Evolutionary conservation across 2,797 vertebrate genomes (phyloP).

Genomic region (Tympanoctomys barrerae): DNA sequence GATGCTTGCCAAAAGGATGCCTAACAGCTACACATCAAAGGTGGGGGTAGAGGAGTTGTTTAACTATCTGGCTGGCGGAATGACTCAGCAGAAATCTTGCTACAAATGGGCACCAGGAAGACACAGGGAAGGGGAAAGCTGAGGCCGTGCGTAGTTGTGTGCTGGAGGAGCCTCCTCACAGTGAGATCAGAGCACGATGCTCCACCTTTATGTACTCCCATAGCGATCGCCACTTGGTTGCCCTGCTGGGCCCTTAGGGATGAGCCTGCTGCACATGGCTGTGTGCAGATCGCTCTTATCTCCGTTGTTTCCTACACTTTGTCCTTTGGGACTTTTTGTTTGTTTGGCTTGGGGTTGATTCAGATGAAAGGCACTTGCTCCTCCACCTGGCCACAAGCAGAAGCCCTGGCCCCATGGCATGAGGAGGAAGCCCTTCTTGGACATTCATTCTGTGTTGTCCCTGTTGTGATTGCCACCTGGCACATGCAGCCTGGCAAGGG

Average conservation of each 20-base stretch:
- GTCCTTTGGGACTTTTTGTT: background rate
- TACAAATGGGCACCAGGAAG: background rate
- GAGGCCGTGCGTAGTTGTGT: background rate
- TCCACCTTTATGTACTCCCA: background rate
- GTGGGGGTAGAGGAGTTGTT: background rate
- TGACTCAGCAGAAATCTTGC: background rate
- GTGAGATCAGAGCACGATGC: background rate
- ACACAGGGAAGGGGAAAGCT: too few relatives aligned
- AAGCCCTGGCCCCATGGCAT: too few relatives aligned
- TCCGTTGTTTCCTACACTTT: background rate
- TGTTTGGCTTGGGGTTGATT: background rate
- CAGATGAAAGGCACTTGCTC: background rate
- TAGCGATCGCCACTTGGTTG: background rate
- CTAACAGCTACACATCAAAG: background rate
- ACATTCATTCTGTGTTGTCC: too few relatives aligned
- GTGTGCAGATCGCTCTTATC: rapidly evolving
- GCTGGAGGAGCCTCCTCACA: background rate
- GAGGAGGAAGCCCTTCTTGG: background rate
- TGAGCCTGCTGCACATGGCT: background rate
- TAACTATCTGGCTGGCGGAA: too few relatives aligned
- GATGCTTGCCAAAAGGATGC: background rate
- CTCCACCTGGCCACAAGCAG: background rate
- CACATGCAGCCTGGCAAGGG: rapidly evolving
- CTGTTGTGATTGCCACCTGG: background rate
- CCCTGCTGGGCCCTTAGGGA: background rate